Evolutionary conservation across 2,113 vertebrate genomes (phyloP), one percentile per base, ranked within the genome.

Genomic region (Nyctereutes procyonoides): DNA sequence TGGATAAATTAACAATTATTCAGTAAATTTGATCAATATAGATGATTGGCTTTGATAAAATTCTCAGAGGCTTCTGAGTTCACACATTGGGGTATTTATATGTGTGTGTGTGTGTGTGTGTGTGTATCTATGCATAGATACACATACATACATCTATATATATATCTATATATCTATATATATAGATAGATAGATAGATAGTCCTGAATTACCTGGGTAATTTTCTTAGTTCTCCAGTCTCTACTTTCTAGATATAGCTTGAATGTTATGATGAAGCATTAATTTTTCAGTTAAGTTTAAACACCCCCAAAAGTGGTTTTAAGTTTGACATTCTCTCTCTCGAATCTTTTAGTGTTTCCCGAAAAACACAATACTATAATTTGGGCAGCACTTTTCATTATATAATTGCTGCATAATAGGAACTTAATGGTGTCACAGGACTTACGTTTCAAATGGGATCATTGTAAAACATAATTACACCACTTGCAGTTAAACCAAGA

Each of bases 221-320:
- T 96, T 93, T 92, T 83, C 77, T 96, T 89, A 94, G 80, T 95
- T 98, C 97, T 98, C 96, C 92, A 96, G 92, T 97, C 94, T 97
- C 94, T 97, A 95, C 97, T 98, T 97, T 96, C 90, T 98, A 98
- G 98, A 97, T 96, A 98, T 98, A 96, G 97, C 92, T 98, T 92
- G 96, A 88, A 97, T 90, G 81, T 94, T 88, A 97, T 56, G 93
- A 98, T 95, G 84, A 96, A 94, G 81, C 96, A 91, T 94, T 90
- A 62, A 11, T 71, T 97, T 97, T 98, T 98, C 97, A 98, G 97
- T 98, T 98, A 98, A 95, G 90, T 88, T 53, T 22, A 97, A 98
- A 96, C 81, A 53, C 90, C 89, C 95, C 15, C 96, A 79, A 98
- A 97, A 98, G 6, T 92, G 80, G 90, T 76, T 96, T 98, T 97